Conservation (phyloP, 2,888 invertebrate genomes). For the Psylliodes chrysocephalus region DNA sequence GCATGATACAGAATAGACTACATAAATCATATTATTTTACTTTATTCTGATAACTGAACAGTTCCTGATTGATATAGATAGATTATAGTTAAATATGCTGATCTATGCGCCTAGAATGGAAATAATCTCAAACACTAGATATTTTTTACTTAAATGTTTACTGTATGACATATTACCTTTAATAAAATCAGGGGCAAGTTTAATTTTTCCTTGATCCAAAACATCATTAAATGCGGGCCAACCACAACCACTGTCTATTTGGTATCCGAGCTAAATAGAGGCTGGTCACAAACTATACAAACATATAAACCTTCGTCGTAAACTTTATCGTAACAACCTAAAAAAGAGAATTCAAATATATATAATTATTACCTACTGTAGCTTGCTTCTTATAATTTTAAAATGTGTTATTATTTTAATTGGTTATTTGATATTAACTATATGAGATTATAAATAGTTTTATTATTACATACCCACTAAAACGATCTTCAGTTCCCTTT, state of each 20-base stretch:
- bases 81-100: no score
- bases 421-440: no score
- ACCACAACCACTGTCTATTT: constrained; percentile 98
- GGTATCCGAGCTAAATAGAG: constrained; percentile 90
- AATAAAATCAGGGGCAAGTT: constrained; percentile 88
- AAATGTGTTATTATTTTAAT: no score
- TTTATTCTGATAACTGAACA: not conserved
- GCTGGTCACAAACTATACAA: constrained; percentile 92
- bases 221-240: constrained; percentile 99
- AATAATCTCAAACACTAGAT: not conserved
- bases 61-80: not conserved
- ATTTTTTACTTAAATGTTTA: not conserved
- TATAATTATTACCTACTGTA: no score
- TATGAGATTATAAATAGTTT: no score
- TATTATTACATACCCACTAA: constrained; percentile 72
- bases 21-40: no score
- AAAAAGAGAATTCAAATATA: no score
- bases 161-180: constrained; percentile 72
- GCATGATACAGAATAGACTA: no score
- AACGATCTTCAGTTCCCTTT: constrained; percentile 91
- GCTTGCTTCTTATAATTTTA: no score
- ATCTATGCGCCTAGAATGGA: no score
- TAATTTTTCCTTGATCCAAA: constrained; percentile 86
- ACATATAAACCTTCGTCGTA: constrained; percentile 91
- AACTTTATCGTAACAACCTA: constrained; percentile 89